Evolutionary conservation across 2,888 invertebrate species (phyloP).

Genomic region (Dryococelus australis): DNA sequence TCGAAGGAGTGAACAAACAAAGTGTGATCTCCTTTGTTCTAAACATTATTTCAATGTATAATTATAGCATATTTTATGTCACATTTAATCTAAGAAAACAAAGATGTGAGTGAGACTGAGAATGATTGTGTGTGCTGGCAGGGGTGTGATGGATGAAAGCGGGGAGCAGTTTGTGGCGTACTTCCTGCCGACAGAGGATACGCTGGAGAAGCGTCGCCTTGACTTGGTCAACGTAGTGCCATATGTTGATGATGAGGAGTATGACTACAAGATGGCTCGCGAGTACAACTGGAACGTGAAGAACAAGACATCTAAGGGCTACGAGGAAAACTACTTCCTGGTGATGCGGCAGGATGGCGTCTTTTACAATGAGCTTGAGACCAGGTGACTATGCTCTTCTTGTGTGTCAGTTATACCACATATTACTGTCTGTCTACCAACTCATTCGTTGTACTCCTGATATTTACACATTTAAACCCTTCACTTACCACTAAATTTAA

Average conservation of each 20-base stretch:
- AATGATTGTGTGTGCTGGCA: conserved; percentile 56
- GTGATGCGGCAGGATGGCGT: conserved; percentile 89
- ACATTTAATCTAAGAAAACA: too few species aligned
- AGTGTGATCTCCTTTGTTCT: too few species aligned
- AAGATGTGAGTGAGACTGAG: too few species aligned
- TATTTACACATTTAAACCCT: too few species aligned
- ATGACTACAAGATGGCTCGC: conserved; percentile 96
- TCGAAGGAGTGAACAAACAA: too few species aligned
- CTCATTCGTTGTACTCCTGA: too few species aligned
- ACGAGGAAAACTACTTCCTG: conserved; percentile 97
- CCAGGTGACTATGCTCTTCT: conserved; percentile 58
- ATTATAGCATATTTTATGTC: too few species aligned
- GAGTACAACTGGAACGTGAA: conserved; percentile 99
- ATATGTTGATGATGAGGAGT: conserved; percentile 89
- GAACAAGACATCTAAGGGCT: conserved; percentile 93
- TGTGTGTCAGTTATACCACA: background rate
- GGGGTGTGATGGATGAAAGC: conserved; percentile 99
- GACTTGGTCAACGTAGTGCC: conserved; percentile 79
- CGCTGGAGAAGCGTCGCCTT: conserved; percentile 84
- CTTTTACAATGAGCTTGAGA: conserved; percentile 95
- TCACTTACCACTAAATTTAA: too few species aligned
- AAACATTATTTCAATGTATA: too few species aligned
- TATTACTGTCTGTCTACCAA: too few species aligned
- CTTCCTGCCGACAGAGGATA: conserved; percentile 94
- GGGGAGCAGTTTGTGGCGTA: conserved; percentile 99